A percentile compares a stretch with the other conserved stretches of the same genome.
phyloP scores from a whole-genome alignment of 2,113 vertebrate species.

The Phainopepla nitens region DNA sequence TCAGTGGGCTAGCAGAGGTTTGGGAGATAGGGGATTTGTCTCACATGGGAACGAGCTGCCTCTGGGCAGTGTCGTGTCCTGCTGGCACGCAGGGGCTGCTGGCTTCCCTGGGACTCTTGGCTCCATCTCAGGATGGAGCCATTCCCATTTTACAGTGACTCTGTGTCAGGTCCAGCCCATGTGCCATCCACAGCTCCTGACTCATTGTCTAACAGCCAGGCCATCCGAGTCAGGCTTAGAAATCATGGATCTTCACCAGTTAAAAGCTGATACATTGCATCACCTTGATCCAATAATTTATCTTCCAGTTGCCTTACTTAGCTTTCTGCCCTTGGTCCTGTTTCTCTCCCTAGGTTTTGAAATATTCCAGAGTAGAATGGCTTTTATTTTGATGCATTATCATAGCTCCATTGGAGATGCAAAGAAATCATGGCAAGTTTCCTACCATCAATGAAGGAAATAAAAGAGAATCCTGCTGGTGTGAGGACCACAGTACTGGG shows the following conservation, averaged over 20 bases:
- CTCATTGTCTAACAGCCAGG: background rate
- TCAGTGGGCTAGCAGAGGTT: background rate
- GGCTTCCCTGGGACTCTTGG: background rate
- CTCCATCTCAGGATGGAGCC: background rate
- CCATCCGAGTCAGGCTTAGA: background rate
- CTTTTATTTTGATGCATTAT: background rate
- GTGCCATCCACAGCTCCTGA: background rate
- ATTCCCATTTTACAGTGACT: background rate
- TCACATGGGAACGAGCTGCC: background rate
- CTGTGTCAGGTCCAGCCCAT: background rate
- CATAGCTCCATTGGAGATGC: background rate
- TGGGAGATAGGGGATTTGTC: background rate
- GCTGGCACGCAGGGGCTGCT: rapidly evolving
- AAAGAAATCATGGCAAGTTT: background rate
- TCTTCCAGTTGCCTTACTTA: background rate
- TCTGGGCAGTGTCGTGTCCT: rapidly evolving
- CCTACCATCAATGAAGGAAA: background rate
- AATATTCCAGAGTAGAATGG: background rate
- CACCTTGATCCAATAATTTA: background rate
- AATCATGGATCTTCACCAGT: background rate
- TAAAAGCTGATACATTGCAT: background rate
- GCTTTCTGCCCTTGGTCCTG: background rate
- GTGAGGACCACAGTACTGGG: background rate
- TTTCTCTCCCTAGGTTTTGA: background rate
- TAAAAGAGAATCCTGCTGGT: background rate